A percentile compares a stretch with the other conserved stretches of the same genome.
These are phyloP conservation scores for Apus apus DNA, from an alignment of 2,113 vertebrate genomes.

Conservation along the genomic window DNA sequence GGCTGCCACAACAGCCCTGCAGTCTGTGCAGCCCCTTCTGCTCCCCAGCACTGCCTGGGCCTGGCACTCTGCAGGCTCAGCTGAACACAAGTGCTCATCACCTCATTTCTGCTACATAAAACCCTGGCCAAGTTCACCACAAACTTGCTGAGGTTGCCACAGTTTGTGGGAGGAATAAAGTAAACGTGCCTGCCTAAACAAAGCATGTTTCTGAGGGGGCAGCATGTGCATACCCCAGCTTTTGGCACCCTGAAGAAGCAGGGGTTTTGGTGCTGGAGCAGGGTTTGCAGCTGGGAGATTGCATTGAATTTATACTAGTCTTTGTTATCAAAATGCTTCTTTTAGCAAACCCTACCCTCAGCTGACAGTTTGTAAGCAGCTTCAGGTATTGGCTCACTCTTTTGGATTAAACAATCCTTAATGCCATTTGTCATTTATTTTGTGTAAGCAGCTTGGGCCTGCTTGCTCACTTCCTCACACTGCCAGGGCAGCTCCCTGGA, in stretches of 20 bases:
- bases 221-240: not conserved
- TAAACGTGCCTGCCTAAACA: too few relatives aligned
- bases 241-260: not conserved
- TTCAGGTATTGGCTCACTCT: not conserved
- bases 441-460: not conserved
- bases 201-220: not conserved
- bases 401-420: not conserved
- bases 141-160: not conserved
- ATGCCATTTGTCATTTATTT: not conserved
- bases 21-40: not conserved
- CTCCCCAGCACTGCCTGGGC: too few relatives aligned
- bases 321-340: not conserved
- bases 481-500: not conserved
- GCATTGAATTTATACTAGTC: not conserved
- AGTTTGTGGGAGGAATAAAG: not conserved
- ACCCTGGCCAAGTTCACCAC: not conserved
- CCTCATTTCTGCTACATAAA: not conserved
- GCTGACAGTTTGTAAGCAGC: not conserved
- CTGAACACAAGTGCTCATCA: not conserved
- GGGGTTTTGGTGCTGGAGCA: not conserved
- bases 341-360: not conserved
- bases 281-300: not conserved
- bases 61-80: not conserved
- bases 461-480: not conserved
- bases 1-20: too few relatives aligned